These are phyloP conservation scores for Holacanthus passer DNA, from an alignment of 2,113 vertebrate species.

Conservation along the genomic window DNA sequence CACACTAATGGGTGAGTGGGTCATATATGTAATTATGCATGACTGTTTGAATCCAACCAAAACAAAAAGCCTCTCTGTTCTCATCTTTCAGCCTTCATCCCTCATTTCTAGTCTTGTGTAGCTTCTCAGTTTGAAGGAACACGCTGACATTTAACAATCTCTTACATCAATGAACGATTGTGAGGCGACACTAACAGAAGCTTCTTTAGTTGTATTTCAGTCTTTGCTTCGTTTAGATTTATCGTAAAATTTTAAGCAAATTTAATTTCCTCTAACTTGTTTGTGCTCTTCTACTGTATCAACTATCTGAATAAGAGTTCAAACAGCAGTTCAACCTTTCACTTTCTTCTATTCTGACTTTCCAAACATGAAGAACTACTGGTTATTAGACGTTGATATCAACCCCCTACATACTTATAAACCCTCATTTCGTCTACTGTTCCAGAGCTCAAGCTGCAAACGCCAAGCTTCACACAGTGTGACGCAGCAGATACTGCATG, in stretches of 20 bases:
- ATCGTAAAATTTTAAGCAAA: neutral
- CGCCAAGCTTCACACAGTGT: neutral
- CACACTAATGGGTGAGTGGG: constrained; percentile 21
- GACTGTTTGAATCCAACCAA: constrained; percentile 18
- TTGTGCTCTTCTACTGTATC: neutral
- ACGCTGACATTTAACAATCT: constrained; percentile 12
- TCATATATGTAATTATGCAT: constrained; percentile 7
- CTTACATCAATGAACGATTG: neutral
- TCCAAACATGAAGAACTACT: neutral
- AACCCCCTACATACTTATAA: too few species aligned
- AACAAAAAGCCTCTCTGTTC: constrained; percentile 25
- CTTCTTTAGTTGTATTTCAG: too few species aligned
- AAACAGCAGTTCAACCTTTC: neutral
- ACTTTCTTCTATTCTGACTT: neutral
- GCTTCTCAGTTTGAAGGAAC: neutral
- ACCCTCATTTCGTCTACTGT: too few species aligned
- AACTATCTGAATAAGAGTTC: neutral
- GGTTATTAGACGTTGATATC: neutral
- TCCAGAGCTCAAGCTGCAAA: neutral
- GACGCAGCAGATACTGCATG: neutral
- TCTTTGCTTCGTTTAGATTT: neutral
- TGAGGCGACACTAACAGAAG: neutral
- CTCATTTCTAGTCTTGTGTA: neutral
- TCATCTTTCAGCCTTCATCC: neutral
- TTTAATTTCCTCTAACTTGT: neutral